phyloP scores from a whole-genome alignment of 2,888 invertebrate genomes.

The Drosophila formosana region DNA sequence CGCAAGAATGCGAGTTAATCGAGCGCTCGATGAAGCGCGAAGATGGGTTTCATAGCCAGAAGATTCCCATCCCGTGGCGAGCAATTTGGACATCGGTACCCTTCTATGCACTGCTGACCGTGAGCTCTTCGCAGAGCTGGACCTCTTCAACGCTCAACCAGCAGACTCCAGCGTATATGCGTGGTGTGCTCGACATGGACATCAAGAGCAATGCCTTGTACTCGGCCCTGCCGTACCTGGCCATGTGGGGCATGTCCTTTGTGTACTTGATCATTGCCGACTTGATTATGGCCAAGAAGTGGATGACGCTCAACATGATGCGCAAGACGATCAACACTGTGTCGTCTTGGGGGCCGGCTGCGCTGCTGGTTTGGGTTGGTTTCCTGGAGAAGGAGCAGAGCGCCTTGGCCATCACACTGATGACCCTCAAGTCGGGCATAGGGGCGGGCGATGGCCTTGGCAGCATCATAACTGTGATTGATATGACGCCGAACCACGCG shows the following conservation, averaged over 20 bases:
- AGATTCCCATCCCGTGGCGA: conserved; percentile 87
- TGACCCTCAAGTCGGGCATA: conserved; percentile 87
- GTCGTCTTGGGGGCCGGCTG: conserved; percentile 86
- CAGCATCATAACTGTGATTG: conserved; percentile 87
- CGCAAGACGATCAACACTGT: conserved; percentile 77
- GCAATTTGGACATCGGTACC: conserved; percentile 88
- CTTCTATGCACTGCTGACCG: conserved; percentile 86
- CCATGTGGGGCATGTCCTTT: conserved; percentile 86
- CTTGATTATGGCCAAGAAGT: conserved; percentile 5
- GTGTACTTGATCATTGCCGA: conserved; percentile 85
- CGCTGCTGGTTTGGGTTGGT: conserved; percentile 86
- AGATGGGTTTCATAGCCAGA: conserved; percentile 62
- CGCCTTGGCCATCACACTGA: conserved; percentile 85
- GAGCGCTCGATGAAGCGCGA: conserved; percentile 20
- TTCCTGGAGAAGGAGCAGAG: conserved; percentile 85
- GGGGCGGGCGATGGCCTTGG: conserved; percentile 82
- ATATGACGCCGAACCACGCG: conserved; percentile 89
- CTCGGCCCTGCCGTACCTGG: conserved; percentile 86
- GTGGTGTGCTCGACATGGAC: conserved; percentile 87
- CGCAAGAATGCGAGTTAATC: conserved; percentile 86
- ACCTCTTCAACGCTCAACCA: conserved; percentile 89
- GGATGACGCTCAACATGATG: conserved; percentile 77
- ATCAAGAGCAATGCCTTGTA: conserved; percentile 86
- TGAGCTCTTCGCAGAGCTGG: conserved; percentile 89
- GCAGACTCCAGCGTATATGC: conserved; percentile 89